phyloP scores from a whole-genome alignment of 2,113 vertebrate genomes.

The Prinia subflava region DNA sequence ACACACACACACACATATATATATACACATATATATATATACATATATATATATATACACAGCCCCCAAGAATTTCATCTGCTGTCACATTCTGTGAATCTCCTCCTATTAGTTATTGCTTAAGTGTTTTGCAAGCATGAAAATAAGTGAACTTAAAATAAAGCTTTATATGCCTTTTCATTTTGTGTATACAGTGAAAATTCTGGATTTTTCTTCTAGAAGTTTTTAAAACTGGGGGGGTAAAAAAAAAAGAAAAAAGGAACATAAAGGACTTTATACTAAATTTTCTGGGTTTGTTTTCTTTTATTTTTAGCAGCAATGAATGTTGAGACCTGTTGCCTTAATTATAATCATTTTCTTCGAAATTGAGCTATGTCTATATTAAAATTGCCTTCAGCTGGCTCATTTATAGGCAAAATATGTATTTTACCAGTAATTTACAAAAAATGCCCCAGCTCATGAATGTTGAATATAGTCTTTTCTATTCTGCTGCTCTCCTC shows the following conservation, averaged over 20 bases:
- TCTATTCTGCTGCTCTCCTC: not conserved
- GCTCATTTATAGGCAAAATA: not conserved
- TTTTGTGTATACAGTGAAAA: not conserved
- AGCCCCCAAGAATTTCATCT: not conserved
- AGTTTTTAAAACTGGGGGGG: accelerated
- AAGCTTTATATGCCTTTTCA: not conserved
- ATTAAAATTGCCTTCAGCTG: not conserved
- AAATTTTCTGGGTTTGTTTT: not conserved
- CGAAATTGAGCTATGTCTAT: not conserved
- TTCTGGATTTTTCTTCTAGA: not conserved
- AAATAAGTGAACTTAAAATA: not conserved
- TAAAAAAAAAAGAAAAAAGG: accelerated
- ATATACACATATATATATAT: no score
- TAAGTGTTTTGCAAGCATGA: not conserved
- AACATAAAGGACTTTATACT: not conserved
- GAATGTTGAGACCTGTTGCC: not conserved
- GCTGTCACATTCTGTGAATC: not conserved
- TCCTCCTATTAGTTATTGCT: not conserved
- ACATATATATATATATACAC: not conserved
- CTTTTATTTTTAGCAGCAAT: not conserved
- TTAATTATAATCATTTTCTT: not conserved
- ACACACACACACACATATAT: no score
- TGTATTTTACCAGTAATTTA: not conserved
- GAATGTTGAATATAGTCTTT: not conserved
- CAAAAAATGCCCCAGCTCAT: not conserved